phyloP scores from a whole-genome alignment of 2,797 vertebrate genomes.

The Acomys russatus region DNA sequence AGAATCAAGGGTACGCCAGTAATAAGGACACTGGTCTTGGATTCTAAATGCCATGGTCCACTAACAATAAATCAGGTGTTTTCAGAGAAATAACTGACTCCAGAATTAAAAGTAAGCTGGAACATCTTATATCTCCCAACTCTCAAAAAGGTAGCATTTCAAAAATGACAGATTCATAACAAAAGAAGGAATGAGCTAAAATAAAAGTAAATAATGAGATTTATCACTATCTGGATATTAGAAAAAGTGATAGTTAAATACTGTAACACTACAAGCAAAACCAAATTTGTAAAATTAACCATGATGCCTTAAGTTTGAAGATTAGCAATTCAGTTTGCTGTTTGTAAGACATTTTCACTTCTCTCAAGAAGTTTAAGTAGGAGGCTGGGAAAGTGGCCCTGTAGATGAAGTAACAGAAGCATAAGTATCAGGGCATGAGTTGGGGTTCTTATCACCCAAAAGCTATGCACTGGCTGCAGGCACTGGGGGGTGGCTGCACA shows the following conservation, averaged over 20 bases:
- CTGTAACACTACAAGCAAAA: neutral
- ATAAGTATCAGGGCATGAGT: neutral
- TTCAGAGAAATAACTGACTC: neutral
- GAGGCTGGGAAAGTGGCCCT: neutral
- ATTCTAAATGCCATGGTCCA: slow-evolving; percentile 8
- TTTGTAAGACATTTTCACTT: neutral
- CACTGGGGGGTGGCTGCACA: neutral
- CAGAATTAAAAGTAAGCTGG: neutral
- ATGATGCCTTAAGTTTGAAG: neutral
- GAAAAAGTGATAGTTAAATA: slow-evolving; percentile 18
- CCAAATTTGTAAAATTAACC: neutral
- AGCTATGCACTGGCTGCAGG: neutral
- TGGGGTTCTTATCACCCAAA: neutral
- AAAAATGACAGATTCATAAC: neutral
- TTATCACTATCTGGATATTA: neutral
- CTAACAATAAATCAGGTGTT: neutral
- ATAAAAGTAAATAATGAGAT: neutral
- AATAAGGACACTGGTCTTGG: too few species aligned
- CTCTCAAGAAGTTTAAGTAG: neutral
- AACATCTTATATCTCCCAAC: neutral
- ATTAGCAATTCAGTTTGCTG: neutral
- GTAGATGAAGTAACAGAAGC: neutral
- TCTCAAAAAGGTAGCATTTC: neutral
- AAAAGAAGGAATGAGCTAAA: slow-evolving; percentile 17
- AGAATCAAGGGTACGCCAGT: neutral